Evolutionary conservation across 2,113 vertebrate species (phyloP).

Genomic region (Formicarius rufipectus): DNA sequence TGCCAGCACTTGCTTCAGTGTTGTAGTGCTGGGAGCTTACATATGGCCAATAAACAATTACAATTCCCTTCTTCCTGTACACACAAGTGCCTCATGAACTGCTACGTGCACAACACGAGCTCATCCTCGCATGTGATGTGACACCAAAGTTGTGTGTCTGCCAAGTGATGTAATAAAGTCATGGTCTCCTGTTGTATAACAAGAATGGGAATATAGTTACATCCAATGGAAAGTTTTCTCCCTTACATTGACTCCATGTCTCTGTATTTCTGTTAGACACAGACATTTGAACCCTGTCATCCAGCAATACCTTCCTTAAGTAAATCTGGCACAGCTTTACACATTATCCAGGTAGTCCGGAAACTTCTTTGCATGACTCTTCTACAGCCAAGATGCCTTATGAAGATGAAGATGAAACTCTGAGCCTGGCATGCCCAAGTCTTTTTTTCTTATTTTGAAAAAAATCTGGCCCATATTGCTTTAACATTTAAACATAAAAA

Average conservation of each 20-base stretch:
- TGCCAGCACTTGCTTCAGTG: neutral
- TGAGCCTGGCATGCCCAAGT: neutral
- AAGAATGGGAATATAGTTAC: neutral
- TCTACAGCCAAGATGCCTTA: neutral
- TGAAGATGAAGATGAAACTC: neutral
- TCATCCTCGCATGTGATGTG: fast-evolving
- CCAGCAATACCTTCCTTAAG: neutral
- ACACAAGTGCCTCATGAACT: fast-evolving
- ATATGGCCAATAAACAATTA: neutral
- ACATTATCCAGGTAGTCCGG: neutral
- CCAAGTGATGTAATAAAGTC: neutral
- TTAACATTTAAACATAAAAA: neutral
- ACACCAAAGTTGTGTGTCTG: neutral
- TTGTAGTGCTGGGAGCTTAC: neutral
- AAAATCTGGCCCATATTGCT: neutral
- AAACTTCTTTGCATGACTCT: neutral
- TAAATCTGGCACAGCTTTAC: neutral
- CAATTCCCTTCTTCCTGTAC: neutral
- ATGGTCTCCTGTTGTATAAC: neutral
- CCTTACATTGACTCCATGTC: neutral
- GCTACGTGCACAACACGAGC: neutral
- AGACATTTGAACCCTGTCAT: neutral
- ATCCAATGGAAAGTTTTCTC: neutral
- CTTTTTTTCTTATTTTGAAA: neutral
- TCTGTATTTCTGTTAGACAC: neutral